Evolutionary conservation across 2,888 invertebrate genomes (phyloP).

Genomic region (Chrysomela aeneicollis): DNA sequence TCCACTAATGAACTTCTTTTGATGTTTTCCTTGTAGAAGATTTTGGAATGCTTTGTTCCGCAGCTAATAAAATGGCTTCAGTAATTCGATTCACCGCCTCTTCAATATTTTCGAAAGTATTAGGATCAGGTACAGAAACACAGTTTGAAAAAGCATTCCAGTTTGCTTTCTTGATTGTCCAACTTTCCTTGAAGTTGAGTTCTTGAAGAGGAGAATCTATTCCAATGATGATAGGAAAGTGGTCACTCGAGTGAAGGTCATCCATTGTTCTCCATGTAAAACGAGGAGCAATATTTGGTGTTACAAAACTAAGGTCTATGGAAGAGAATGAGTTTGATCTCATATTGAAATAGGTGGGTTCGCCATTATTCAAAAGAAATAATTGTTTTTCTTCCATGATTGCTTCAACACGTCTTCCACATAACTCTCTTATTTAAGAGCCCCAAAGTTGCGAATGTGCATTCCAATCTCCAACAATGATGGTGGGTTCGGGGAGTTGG

Average conservation of each 20-base stretch:
- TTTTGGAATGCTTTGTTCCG: neutral
- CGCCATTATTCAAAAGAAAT: conserved; percentile 2
- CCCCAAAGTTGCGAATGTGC: neutral
- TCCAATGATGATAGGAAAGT: neutral
- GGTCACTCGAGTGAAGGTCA: neutral
- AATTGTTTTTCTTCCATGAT: no score
- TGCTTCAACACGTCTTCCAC: no score
- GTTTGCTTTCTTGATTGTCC: neutral
- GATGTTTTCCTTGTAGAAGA: neutral
- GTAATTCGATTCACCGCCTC: neutral
- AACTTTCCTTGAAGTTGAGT: neutral
- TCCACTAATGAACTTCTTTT: neutral
- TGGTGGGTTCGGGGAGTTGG: conserved; percentile 9
- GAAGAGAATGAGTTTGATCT: conserved; percentile 2
- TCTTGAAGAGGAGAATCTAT: neutral
- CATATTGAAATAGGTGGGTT: conserved; percentile 9
- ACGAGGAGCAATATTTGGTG: neutral
- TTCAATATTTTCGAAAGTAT: neutral
- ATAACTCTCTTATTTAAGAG: neutral
- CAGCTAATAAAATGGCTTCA: no score
- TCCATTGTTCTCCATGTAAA: neutral
- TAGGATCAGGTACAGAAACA: neutral
- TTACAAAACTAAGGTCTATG: conserved; percentile 1
- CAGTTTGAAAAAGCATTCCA: neutral
- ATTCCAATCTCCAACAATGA: no score